Base-by-base conservation (phyloP, 2,888 invertebrate genomes). In the Melinopterus prodromus region DNA sequence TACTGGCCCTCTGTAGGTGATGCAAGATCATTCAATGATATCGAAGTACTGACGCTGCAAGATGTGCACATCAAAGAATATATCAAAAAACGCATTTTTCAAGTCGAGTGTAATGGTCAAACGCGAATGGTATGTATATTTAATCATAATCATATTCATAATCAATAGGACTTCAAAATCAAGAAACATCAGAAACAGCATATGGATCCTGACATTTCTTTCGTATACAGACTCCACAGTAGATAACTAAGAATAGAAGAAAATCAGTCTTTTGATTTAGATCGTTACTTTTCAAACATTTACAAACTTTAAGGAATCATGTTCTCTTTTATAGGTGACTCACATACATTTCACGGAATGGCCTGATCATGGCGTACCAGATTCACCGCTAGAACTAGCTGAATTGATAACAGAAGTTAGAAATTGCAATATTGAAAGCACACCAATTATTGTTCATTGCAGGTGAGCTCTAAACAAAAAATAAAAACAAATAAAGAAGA, bases 381-480 rank as follows among this genome's bases (percentile, higher is more conserved):
- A 53, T 53, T 53, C 12, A 4, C 53, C 53, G 9, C 35, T 15
- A 26, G 36, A 12, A 35, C 74, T 74, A 9, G 36, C 9, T 35
- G 74, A 26, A 36, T 35, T 74, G 12, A 35, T 74, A n/a, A n/a
- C 35, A 12, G 26, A 74, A 26, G 15, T 26, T 12, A 74, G 35
- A 37, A 74, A 74, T 9, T 91, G 0, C 83, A 26, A 26, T 74
- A 36, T 26, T 36, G 74, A 14, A 36, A 74, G 36, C 88, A 70
- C 86, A 89, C 88, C 91, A 0, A 87, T 91, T 7, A 86, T 91
- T 2, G 90, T 92, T 0, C 92, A 92, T 84, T 92, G 92, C 88
- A 88, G 87, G 87, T 88, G 81, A 37, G 6, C n/a, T 53, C 7
- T 69, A 69, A n/a, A 69, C 16, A 37, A 5, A n/a, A 76, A 69